These are phyloP conservation scores for Labeo rohita DNA, from an alignment of 2,113 vertebrate species.

Conservation along the genomic window DNA sequence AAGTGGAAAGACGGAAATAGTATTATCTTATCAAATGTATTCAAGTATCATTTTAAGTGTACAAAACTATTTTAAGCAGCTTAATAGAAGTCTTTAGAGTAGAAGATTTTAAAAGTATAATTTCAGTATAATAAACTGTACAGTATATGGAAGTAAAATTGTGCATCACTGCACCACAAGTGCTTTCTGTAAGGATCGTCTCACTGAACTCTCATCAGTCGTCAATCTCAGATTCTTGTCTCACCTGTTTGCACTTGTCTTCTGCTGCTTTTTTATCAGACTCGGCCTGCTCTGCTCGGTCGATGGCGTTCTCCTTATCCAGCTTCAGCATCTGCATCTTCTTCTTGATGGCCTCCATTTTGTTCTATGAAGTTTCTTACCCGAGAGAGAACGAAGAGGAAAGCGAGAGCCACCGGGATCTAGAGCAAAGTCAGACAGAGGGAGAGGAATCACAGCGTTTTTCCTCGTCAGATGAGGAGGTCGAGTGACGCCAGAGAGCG, in stretches of 20 bases:
- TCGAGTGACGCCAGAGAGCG: constrained; percentile 51
- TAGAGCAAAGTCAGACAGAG: constrained; percentile 14
- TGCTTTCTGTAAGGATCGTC: not conserved
- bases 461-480: constrained; percentile 13
- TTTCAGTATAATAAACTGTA: not conserved
- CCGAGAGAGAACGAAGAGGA: constrained; percentile 21
- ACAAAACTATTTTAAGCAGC: not conserved
- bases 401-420: not conserved
- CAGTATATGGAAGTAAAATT: not conserved
- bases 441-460: not conserved
- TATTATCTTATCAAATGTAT: no score
- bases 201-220: not conserved
- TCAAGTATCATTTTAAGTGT: no score
- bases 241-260: constrained; percentile 92
- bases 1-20: no score
- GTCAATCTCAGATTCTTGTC: constrained; percentile 6
- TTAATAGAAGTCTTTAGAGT: not conserved
- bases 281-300: constrained; percentile 92
- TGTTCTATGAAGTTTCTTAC: constrained; percentile 30
- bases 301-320: constrained; percentile 95
- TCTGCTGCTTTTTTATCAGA: constrained; percentile 87
- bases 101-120: not conserved
- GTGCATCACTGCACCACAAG: not conserved
- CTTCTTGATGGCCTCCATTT: constrained; percentile 98
- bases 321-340: constrained; percentile 99